A percentile compares a stretch with the other conserved stretches of the same genome.
phyloP scores from a whole-genome alignment of 2,797 vertebrate genomes.

The Silurus lanzhouensis region DNA sequence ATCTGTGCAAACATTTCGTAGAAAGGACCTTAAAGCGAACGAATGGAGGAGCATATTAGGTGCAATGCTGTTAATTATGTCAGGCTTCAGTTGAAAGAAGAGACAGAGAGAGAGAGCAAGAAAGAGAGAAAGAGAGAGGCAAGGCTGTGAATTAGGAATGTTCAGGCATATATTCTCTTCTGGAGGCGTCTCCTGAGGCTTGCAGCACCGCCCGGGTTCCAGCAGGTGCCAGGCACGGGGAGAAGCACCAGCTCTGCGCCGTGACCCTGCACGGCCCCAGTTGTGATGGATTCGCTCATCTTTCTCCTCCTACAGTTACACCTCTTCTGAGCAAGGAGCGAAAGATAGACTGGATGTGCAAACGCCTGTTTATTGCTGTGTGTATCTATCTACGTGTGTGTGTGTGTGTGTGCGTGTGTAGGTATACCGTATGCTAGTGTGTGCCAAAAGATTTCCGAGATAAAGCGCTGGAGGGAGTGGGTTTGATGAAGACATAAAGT shows the following conservation, averaged over 20 bases:
- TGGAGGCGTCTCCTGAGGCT: conserved; percentile 79
- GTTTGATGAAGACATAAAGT: neutral
- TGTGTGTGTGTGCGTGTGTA: neutral
- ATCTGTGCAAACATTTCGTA: conserved; percentile 16
- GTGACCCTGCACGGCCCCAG: conserved; percentile 76
- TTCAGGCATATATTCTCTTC: conserved; percentile 76
- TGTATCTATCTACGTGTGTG: neutral
- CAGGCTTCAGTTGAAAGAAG: conserved; percentile 2
- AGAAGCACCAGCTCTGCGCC: conserved; percentile 79
- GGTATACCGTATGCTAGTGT: neutral
- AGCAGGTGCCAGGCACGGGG: conserved; percentile 92
- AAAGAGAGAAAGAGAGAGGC: conserved; percentile 46
- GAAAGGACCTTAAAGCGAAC: neutral
- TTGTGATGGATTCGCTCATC: conserved; percentile 69
- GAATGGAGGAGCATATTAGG: neutral
- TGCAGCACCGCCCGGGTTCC: conserved; percentile 71
- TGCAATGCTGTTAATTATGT: conserved; percentile 20
- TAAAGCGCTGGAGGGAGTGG: conserved; percentile 10
- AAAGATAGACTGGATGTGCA: conserved; percentile 16
- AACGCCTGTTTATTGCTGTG: conserved; percentile 40
- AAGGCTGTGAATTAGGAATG: conserved; percentile 13
- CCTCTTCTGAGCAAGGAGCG: conserved; percentile 33
- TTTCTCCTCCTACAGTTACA: conserved; percentile 68
- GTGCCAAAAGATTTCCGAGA: conserved; percentile 14
- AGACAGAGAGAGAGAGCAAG: conserved; percentile 43